phyloP scores from a whole-genome alignment of 2,888 invertebrate species.

The Nowickia ferox region DNA sequence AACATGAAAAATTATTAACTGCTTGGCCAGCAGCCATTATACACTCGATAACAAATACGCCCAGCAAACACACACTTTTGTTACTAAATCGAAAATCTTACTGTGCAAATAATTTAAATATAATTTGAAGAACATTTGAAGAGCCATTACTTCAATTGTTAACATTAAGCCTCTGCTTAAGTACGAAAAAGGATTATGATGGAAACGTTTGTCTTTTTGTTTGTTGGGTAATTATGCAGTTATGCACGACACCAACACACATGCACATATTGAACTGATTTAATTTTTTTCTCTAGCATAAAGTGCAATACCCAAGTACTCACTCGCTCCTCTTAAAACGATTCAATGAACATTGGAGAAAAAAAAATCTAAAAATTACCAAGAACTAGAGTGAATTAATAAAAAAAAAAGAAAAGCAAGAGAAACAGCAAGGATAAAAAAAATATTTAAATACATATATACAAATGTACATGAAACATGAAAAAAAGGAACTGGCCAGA shows the following conservation, averaged over 20 bases:
- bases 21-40: slow-evolving; percentile 70
- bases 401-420: not conserved
- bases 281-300: not conserved
- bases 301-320: slow-evolving; percentile 19
- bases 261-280: slow-evolving; percentile 21
- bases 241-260: slow-evolving; percentile 16
- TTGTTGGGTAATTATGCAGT: not conserved
- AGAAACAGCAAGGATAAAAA: slow-evolving; percentile 33
- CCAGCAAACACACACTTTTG: too few relatives aligned
- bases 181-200: too few relatives aligned
- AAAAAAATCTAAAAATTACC: slow-evolving; percentile 8
- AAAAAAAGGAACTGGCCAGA: slow-evolving; percentile 26
- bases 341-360: slow-evolving; percentile 59
- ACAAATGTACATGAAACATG: not conserved
- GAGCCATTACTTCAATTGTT: too few relatives aligned
- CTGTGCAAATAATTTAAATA: too few relatives aligned
- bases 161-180: too few relatives aligned
- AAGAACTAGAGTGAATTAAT: slow-evolving; percentile 1
- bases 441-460: not conserved
- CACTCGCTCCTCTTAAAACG: slow-evolving; percentile 42
- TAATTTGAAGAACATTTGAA: too few relatives aligned
- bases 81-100: too few relatives aligned
- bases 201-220: too few relatives aligned
- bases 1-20: slow-evolving; percentile 73
- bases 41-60: slow-evolving; percentile 19